Evolutionary conservation across 1,140 invertebrate species (phyloP).

Genomic region (Drosophila virilis): DNA sequence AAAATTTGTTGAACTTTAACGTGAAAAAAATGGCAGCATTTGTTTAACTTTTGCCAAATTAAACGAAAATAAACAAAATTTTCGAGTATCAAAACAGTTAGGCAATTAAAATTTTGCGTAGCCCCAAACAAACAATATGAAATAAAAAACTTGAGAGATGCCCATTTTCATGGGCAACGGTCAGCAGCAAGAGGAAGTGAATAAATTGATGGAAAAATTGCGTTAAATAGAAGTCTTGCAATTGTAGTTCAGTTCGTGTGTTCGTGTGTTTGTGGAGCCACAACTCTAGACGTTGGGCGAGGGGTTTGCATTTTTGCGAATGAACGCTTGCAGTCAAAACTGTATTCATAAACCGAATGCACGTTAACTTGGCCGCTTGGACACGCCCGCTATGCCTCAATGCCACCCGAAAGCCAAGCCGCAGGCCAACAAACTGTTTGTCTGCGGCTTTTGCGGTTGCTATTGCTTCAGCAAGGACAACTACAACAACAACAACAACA

Average conservation of each 20-base stretch:
- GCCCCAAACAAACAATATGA: constrained; percentile 25
- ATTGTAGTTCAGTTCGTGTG: neutral
- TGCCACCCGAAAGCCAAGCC: neutral
- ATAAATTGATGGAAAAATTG: constrained; percentile 44
- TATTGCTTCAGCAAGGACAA: constrained; percentile 28
- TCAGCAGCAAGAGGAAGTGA: constrained; percentile 1
- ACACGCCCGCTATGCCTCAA: constrained; percentile 12
- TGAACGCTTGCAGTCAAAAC: constrained; percentile 69
- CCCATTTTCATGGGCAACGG: constrained; percentile 11
- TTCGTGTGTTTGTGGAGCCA: neutral
- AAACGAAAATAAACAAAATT: constrained; percentile 40
- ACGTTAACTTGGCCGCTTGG: constrained; percentile 44
- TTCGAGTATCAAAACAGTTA: constrained; percentile 33
- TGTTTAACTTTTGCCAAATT: constrained; percentile 32
- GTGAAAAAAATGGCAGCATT: constrained; percentile 15
- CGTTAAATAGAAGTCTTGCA: constrained; percentile 12
- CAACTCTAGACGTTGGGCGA: constrained; percentile 9
- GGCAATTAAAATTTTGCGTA: constrained; percentile 60
- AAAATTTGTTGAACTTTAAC: neutral
- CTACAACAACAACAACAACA: constrained; percentile 20
- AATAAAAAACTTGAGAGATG: constrained; percentile 21
- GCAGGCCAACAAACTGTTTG: constrained; percentile 45
- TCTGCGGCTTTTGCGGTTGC: constrained; percentile 62
- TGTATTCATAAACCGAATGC: constrained; percentile 74
- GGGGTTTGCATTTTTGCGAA: constrained; percentile 60